A percentile compares a stretch with the other conserved stretches of the same genome.
These are phyloP conservation scores for Seriola rivoliana DNA, from an alignment of 2,113 vertebrate species.

Conservation along the genomic window DNA sequence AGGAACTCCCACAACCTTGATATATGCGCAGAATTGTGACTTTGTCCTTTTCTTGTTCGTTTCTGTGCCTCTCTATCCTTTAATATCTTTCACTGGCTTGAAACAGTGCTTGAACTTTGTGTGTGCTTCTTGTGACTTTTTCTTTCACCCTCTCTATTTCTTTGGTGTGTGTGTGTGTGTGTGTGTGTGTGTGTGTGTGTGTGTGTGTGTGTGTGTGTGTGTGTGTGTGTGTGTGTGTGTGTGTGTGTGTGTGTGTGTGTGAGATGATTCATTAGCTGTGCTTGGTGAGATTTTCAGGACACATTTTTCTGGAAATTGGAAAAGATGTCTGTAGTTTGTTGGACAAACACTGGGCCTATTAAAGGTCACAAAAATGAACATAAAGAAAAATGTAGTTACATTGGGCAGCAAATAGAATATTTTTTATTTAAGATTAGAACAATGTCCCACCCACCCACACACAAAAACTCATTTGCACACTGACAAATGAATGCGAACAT, in stretches of 20 bases:
- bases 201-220: too few species aligned
- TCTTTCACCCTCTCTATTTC: constrained; percentile 10
- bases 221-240: too few species aligned
- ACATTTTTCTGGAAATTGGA: constrained; percentile 31
- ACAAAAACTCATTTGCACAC: not conserved
- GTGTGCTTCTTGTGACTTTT: constrained; percentile 47
- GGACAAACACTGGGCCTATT: constrained; percentile 22
- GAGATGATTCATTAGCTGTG: constrained; percentile 62
- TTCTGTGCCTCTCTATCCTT: constrained; percentile 29
- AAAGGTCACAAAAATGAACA: constrained; percentile 37
- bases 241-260: not conserved
- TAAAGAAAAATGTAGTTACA: constrained; percentile 27
- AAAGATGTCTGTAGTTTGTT: constrained; percentile 38
- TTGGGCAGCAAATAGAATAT: constrained; percentile 2
- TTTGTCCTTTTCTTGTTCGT: constrained; percentile 11
- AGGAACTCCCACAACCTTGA: constrained; percentile 4
- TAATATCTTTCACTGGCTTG: constrained; percentile 47
- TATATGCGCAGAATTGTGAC: constrained; percentile 6
- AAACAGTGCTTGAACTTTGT: constrained; percentile 58
- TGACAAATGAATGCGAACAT: not conserved
- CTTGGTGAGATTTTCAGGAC: constrained; percentile 14
- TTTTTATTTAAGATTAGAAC: constrained; percentile 30
- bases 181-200: too few species aligned
- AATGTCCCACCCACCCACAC: not conserved
- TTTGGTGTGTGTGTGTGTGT: constrained; percentile 1